A percentile compares a stretch with the other conserved stretches of the same genome.
Conservation (phyloP, 1,140 invertebrate species). For the Zaprionus vittiger region DNA sequence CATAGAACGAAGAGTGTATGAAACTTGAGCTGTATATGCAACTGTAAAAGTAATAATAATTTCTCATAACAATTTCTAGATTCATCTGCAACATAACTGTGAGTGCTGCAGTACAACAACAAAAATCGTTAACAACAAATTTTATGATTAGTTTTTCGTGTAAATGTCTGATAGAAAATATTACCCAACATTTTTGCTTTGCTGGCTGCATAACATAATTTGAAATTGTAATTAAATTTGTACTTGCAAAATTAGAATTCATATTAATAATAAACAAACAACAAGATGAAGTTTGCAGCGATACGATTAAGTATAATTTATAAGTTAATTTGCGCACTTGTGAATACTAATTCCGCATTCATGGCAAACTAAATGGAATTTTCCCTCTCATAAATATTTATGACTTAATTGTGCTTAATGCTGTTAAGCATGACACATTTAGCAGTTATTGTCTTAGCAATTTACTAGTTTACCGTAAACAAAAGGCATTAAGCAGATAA, state of each 20-base stretch:
- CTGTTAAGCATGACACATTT: not conserved
- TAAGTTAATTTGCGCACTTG: not conserved
- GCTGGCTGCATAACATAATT: not conserved
- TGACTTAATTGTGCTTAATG: slow-evolving; percentile 7
- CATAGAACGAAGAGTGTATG: not conserved
- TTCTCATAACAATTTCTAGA: not conserved
- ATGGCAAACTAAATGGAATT: not conserved
- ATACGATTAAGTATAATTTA: slow-evolving; percentile 1
- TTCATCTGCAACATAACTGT: not conserved
- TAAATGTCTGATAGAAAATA: not conserved
- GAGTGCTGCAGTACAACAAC: not conserved
- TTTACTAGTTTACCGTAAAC: not conserved
- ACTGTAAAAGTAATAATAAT: not conserved
- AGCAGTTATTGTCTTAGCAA: not conserved
- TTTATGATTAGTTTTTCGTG: not conserved
- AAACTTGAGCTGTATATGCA: not conserved
- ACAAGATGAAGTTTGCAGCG: not conserved
- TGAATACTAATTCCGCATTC: slow-evolving; percentile 3
- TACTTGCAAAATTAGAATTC: not conserved
- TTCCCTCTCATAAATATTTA: not conserved
- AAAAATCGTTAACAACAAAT: not conserved
- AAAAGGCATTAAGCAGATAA: not conserved
- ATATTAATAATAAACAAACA: not conserved
- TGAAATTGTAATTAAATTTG: slow-evolving; percentile 3
- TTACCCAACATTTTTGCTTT: not conserved